These are phyloP conservation scores for Cheilinus undulatus DNA, from an alignment of 2,113 vertebrate genomes.

Conservation along the genomic window DNA sequence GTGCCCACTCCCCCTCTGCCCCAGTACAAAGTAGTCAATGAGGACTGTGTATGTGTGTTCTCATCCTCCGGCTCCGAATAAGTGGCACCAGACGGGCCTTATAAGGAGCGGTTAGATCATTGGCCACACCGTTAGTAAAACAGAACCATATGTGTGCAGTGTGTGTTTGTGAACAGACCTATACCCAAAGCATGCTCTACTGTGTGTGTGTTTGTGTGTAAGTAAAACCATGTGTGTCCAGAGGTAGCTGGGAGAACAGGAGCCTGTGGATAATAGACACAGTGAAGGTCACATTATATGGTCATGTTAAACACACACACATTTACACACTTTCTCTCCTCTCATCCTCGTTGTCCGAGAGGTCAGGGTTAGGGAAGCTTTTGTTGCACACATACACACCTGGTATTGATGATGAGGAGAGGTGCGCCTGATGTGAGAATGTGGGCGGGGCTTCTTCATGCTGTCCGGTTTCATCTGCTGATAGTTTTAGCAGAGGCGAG, in stretches of 20 bases:
- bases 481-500: conserved; percentile 69
- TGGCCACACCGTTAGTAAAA: conserved; percentile 79
- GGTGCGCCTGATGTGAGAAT: conserved; percentile 44
- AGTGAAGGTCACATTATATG: conserved; percentile 79
- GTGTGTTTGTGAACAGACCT: conserved; percentile 16
- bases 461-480: conserved; percentile 54
- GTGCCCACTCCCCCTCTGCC: conserved; percentile 37
- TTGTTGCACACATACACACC: conserved; percentile 14
- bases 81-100: conserved; percentile 86
- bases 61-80: conserved; percentile 75
- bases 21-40: conserved; percentile 26
- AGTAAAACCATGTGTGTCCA: conserved; percentile 82
- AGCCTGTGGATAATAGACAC: conserved; percentile 79
- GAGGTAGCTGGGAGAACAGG: conserved; percentile 76
- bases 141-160: conserved; percentile 75
- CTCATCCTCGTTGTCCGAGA: conserved; percentile 4
- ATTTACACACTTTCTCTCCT: conserved; percentile 29
- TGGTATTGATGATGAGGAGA: conserved; percentile 19
- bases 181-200: conserved; percentile 39
- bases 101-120: conserved; percentile 85
- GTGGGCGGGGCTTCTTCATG: conserved; percentile 42
- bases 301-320: conserved; percentile 66
- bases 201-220: conserved; percentile 41
- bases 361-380: conserved; percentile 6
- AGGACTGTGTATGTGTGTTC: conserved; percentile 61